Evolutionary conservation across 64 coral and sea anemone species (phyloP).

Genomic region (Anthopleura sola): DNA sequence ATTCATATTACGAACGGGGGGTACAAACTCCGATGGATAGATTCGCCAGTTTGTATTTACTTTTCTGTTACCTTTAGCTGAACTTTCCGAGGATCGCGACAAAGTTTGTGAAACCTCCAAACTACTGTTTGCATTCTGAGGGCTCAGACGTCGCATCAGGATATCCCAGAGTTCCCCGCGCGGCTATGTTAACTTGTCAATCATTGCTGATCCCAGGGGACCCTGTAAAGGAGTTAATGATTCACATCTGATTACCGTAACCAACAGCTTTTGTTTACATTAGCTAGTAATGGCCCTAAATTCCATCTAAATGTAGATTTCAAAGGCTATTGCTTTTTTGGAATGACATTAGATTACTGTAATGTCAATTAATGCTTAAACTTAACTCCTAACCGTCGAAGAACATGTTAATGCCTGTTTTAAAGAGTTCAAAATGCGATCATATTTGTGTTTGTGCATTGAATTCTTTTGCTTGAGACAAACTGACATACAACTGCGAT

Average conservation of each 20-base stretch:
- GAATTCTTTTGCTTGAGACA: not conserved
- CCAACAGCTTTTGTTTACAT: constrained; percentile 8
- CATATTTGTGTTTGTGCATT: not conserved
- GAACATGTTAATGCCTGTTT: not conserved
- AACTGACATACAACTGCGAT: not conserved
- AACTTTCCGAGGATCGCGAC: not conserved
- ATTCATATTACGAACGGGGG: constrained; percentile 17
- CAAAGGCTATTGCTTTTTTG: not conserved
- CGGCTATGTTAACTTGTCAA: not conserved
- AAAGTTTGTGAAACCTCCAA: not conserved
- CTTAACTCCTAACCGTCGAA: not conserved
- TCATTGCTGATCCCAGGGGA: not conserved
- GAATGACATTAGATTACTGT: not conserved
- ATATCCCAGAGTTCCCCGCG: constrained; percentile 5
- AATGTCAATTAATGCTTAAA: not conserved
- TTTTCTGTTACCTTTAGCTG: not conserved
- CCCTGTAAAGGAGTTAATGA: constrained; percentile 7
- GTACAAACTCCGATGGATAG: not conserved
- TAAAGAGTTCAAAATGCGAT: not conserved
- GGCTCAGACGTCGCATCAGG: constrained; percentile 6
- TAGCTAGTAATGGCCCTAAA: not conserved
- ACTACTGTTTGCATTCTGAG: constrained; percentile 4
- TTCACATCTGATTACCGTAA: not conserved
- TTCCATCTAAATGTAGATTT: not conserved
- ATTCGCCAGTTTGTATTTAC: constrained; percentile 12